A percentile compares a stretch with the other conserved stretches of the same genome.
Conservation (phyloP, 2,888 invertebrate genomes). For the Agonopterix arenella region DNA sequence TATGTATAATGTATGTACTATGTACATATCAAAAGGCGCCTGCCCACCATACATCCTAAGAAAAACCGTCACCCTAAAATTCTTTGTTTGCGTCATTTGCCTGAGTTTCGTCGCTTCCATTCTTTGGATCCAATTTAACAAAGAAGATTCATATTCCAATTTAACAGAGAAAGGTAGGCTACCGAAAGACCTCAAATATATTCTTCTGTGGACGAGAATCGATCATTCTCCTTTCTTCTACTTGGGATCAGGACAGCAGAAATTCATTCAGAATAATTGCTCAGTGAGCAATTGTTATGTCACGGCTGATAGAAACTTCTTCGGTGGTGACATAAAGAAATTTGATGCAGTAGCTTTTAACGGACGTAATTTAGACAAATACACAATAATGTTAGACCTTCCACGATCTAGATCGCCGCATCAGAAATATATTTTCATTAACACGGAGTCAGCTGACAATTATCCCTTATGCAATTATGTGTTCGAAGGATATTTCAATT, state of each 20-base stretch:
- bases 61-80: conserved; percentile 29
- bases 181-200: conserved; percentile 39
- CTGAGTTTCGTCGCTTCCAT: conserved; percentile 33
- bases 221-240: conserved; percentile 44
- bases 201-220: conserved; percentile 38
- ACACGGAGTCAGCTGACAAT: conserved; percentile 58
- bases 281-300: conserved; percentile 51
- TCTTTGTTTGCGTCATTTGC: conserved; percentile 36
- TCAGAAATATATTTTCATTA: conserved; percentile 61
- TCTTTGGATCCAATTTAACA: conserved; percentile 34
- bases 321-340: conserved; percentile 32
- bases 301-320: conserved; percentile 35
- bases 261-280: conserved; percentile 53
- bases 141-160: conserved; percentile 8
- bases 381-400: conserved; percentile 10
- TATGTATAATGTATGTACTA: not conserved
- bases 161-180: conserved; percentile 10
- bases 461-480: conserved; percentile 40
- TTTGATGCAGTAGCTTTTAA: conserved; percentile 59
- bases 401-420: conserved; percentile 36
- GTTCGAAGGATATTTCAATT: conserved; percentile 59
- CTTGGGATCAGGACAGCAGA: conserved; percentile 40
- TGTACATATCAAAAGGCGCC: not conserved
- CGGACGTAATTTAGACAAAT: conserved; percentile 26
- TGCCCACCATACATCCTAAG: conserved; percentile 17